phyloP scores from a whole-genome alignment of 2,888 invertebrate genomes.

The Biston betularia region DNA sequence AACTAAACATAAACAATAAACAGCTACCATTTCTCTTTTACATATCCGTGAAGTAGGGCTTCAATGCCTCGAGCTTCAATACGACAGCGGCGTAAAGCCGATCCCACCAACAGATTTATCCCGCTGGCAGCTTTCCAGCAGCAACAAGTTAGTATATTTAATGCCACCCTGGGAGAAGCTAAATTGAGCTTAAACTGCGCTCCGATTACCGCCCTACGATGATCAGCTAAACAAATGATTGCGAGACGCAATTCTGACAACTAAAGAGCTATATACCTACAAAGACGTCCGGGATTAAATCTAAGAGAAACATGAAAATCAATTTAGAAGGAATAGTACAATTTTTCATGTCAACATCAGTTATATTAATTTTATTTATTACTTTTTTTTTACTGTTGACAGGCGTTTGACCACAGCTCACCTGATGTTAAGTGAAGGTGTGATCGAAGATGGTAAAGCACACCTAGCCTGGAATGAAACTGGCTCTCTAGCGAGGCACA shows the following conservation, averaged over 20 bases:
- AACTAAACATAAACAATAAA: conserved; percentile 1
- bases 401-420: too few species aligned
- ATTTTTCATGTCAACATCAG: too few species aligned
- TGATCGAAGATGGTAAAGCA: too few species aligned
- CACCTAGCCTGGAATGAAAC: too few species aligned
- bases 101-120: conserved; percentile 23
- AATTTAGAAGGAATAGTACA: too few species aligned
- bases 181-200: conserved; percentile 44
- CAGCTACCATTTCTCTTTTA: conserved; percentile 11
- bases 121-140: conserved; percentile 46
- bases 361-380: neutral
- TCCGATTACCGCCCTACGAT: conserved; percentile 40
- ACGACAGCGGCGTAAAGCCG: conserved; percentile 19
- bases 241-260: conserved; percentile 16
- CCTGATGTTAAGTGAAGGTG: too few species aligned
- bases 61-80: conserved; percentile 17
- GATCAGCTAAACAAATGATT: conserved; percentile 42
- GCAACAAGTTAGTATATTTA: conserved; percentile 50
- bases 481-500: too few species aligned
- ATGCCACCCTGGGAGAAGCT: conserved; percentile 39
- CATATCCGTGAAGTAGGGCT: conserved; percentile 13
- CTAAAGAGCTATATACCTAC: too few species aligned
- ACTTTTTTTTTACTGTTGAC: too few species aligned
- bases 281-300: neutral
- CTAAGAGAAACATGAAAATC: neutral